Conservation (phyloP, 1,140 invertebrate genomes). For the Drosophila sproati region DNA sequence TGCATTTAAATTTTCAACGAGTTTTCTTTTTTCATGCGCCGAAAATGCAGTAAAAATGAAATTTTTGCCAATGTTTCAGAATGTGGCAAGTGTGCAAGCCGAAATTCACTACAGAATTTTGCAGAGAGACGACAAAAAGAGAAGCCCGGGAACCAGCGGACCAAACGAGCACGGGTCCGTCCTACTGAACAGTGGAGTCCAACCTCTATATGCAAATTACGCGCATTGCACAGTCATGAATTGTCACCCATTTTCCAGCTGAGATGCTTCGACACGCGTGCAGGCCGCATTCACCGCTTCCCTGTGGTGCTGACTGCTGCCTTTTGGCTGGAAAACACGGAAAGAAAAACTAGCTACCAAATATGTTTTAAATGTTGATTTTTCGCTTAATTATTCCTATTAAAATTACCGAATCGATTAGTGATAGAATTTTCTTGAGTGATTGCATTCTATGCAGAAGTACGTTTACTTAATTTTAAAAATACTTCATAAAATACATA, state of each 20-base stretch:
- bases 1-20: conserved; percentile 71
- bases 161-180: conserved; percentile 11
- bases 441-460: no score
- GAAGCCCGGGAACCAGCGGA: conserved; percentile 22
- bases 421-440: no score
- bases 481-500: no score
- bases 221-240: conserved; percentile 78
- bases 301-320: conserved; percentile 2
- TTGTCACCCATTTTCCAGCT: conserved; percentile 81
- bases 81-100: conserved; percentile 41
- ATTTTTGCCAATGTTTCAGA: conserved; percentile 61
- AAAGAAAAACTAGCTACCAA: not conserved
- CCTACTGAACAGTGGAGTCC: conserved; percentile 28
- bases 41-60: conserved; percentile 65
- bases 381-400: no score
- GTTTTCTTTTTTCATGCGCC: conserved; percentile 39
- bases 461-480: no score
- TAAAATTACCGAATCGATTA: no score
- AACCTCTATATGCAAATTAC: conserved; percentile 76
- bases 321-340: not conserved
- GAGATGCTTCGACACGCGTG: conserved; percentile 78
- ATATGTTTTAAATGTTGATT: no score
- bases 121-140: conserved; percentile 44
- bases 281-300: not conserved
- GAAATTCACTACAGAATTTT: conserved; percentile 62